phyloP scores from a whole-genome alignment of 2,888 invertebrate genomes.

The Zaprionus obscuricornis region DNA sequence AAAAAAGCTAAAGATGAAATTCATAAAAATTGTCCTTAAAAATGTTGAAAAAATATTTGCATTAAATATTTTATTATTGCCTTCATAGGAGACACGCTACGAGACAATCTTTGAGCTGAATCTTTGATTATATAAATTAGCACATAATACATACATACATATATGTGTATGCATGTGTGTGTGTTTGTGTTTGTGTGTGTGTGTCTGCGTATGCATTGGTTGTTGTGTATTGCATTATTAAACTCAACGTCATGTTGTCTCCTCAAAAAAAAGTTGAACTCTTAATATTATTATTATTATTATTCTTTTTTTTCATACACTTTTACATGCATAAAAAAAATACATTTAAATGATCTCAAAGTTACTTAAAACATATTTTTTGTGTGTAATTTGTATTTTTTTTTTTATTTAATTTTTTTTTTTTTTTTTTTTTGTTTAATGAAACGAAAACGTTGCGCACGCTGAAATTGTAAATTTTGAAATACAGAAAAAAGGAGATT shows the following conservation, averaged over 20 bases:
- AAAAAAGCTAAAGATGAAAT: no score
- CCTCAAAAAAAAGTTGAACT: neutral
- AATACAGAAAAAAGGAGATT: slow-evolving; percentile 1
- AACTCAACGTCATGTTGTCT: no score
- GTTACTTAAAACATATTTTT: slow-evolving; percentile 74
- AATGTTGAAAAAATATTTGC: no score
- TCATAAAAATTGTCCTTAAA: no score
- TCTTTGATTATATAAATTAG: neutral
- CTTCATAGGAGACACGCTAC: no score
- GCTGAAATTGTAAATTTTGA: slow-evolving; percentile 32
- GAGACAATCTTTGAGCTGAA: no score
- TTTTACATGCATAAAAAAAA: slow-evolving; percentile 62
- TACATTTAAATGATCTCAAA: slow-evolving; percentile 78
- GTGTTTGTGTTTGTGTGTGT: neutral
- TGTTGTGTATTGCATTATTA: neutral
- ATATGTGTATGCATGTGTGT: slow-evolving; percentile 1
- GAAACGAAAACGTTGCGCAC: slow-evolving; percentile 36
- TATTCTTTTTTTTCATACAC: slow-evolving; percentile 34
- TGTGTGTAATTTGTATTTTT: slow-evolving; percentile 67
- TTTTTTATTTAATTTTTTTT: slow-evolving; percentile 16
- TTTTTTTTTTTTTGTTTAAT: slow-evolving; percentile 7
- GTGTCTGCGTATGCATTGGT: slow-evolving; percentile 1
- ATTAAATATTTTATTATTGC: no score
- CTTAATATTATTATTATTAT: slow-evolving; percentile 9
- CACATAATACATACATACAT: neutral